Percentiles rank a stretch among this genome's conserved stretches.
Conservation (phyloP, 2,113 vertebrate genomes). For the Holacanthus passer region DNA sequence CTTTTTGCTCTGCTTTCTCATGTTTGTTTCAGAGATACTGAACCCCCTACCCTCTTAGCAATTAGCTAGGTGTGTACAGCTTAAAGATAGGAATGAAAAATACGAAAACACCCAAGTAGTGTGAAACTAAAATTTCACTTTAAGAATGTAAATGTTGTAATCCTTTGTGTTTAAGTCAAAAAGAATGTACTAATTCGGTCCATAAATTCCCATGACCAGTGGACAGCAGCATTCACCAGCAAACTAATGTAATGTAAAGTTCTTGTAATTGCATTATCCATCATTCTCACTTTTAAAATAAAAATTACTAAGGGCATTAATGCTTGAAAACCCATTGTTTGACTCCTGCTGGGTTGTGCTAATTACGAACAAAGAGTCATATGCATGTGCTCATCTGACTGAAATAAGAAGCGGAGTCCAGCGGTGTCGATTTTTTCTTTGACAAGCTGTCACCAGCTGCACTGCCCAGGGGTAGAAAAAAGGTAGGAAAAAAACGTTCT, state of each 20-base stretch:
- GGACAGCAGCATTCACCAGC: not conserved
- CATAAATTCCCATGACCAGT: not conserved
- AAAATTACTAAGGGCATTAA: not conserved
- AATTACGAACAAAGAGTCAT: constrained; percentile 34
- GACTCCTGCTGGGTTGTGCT: constrained; percentile 26
- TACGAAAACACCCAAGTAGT: not conserved
- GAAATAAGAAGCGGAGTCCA: constrained; percentile 28
- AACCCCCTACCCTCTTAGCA: not conserved
- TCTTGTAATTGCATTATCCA: not conserved
- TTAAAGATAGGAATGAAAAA: not conserved
- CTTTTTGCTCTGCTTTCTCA: not conserved
- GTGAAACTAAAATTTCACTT: not conserved
- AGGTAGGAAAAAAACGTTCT: too few species aligned
- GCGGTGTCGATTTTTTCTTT: constrained; percentile 30
- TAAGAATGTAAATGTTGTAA: not conserved
- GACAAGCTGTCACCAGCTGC: constrained; percentile 27
- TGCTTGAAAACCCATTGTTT: constrained; percentile 1
- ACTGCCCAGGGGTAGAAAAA: constrained; percentile 22
- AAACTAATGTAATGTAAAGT: constrained; percentile 2
- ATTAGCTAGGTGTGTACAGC: not conserved
- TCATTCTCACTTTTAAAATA: not conserved
- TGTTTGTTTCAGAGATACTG: not conserved
- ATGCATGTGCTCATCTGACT: constrained; percentile 26
- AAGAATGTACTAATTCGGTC: not conserved
- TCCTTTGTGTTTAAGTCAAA: not conserved